Conservation (phyloP, 2,113 vertebrate genomes). For the Myotis lucifugus region DNA sequence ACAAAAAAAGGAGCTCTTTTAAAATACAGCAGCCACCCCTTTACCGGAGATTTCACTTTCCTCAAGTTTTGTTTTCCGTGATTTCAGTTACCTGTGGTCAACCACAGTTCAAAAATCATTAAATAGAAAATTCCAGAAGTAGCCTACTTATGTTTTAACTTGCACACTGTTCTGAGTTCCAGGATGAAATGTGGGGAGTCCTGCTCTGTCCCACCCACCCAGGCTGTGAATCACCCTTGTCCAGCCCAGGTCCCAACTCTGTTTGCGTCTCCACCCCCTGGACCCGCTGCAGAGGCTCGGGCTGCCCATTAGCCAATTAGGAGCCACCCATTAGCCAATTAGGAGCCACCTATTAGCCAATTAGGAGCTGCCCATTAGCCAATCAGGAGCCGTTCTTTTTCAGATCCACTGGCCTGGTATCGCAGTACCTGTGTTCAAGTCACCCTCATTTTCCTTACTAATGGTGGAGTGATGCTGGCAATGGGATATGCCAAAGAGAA, state of each 20-base stretch:
- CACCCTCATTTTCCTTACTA: not conserved
- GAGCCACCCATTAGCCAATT: fast-evolving
- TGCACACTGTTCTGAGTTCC: not conserved
- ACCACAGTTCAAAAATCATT: no score
- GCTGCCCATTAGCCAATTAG: no score
- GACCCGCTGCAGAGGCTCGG: not conserved
- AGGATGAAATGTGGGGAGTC: not conserved
- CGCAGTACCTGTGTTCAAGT: not conserved
- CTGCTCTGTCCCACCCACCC: not conserved
- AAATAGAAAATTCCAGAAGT: not conserved
- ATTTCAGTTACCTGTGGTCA: not conserved
- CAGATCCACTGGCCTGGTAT: no score
- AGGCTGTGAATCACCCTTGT: not conserved
- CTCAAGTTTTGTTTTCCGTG: no score
- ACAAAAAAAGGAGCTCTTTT: not conserved
- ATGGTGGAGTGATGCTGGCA: not conserved
- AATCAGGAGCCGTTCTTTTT: not conserved
- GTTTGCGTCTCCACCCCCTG: not conserved
- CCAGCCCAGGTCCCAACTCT: not conserved
- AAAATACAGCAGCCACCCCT: not conserved
- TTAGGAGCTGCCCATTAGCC: no score
- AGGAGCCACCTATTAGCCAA: not conserved
- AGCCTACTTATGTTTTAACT: not conserved
- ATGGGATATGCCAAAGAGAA: not conserved
- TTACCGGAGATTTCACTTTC: not conserved